These are phyloP conservation scores for Pantherophis alleghaniensis DNA, from an alignment of 2,797 vertebrate species.

Conservation along the genomic window DNA sequence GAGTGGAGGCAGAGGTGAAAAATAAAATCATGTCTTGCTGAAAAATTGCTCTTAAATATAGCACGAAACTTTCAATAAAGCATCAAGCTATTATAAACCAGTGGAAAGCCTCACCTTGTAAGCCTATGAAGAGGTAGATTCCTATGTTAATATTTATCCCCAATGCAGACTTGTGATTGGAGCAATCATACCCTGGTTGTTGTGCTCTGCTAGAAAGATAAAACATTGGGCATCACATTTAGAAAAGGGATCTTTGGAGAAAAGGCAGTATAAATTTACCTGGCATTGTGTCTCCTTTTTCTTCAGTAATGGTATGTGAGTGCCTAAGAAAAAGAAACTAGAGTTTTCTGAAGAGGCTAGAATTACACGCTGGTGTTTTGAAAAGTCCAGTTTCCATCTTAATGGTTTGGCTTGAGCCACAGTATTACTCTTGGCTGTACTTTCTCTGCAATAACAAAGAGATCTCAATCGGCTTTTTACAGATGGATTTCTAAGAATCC, in stretches of 20 bases:
- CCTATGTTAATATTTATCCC: conserved; percentile 27
- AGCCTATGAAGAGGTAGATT: conserved; percentile 12
- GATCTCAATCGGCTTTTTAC: neutral
- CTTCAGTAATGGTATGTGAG: conserved; percentile 5
- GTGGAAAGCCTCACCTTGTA: conserved; percentile 23
- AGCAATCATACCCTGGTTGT: conserved; percentile 7
- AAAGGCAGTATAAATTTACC: neutral
- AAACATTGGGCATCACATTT: neutral
- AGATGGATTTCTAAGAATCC: neutral
- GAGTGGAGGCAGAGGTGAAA: neutral
- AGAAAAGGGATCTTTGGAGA: neutral
- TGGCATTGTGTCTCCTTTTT: neutral
- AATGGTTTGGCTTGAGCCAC: neutral
- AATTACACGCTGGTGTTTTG: neutral
- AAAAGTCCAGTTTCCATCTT: neutral
- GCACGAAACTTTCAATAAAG: neutral
- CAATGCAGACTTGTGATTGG: neutral
- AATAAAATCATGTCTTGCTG: conserved; percentile 1
- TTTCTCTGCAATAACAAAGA: accelerated
- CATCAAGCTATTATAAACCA: neutral
- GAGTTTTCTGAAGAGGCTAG: neutral
- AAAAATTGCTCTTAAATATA: conserved; percentile 3
- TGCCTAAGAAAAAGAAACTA: neutral
- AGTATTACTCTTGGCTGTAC: accelerated
- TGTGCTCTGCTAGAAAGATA: conserved; percentile 6